Percentiles rank a stretch among this genome's conserved stretches.
These are phyloP conservation scores for Callithrix jacchus DNA, from an alignment of 2,113 vertebrate genomes.

Conservation along the genomic window DNA sequence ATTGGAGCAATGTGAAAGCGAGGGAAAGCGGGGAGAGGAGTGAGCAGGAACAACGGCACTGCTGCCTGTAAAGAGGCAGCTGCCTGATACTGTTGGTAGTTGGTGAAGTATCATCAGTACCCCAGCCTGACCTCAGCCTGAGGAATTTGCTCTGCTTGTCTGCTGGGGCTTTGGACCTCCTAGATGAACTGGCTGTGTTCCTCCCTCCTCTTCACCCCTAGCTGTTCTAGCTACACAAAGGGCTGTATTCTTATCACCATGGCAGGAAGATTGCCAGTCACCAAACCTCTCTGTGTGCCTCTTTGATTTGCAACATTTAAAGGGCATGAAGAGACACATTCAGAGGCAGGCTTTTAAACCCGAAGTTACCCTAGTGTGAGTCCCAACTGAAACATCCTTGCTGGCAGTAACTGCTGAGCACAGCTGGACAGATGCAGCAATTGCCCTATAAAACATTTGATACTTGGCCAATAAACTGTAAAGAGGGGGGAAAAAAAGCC, in stretches of 20 bases:
- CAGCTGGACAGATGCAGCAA: constrained; percentile 54
- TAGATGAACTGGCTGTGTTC: neutral
- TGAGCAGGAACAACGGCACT: neutral
- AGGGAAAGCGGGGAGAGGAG: neutral
- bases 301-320: constrained; percentile 65
- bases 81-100: rapidly evolving
- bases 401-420: constrained; percentile 47
- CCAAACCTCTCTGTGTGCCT: constrained; percentile 18
- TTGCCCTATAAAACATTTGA: constrained; percentile 67
- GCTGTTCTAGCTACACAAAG: constrained; percentile 43
- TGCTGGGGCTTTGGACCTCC: neutral
- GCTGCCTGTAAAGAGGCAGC: neutral
- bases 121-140: neutral
- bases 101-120: neutral
- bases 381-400: constrained; percentile 52
- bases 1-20: neutral
- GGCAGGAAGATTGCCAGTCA: constrained; percentile 48
- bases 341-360: constrained; percentile 57
- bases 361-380: constrained; percentile 49
- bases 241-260: constrained; percentile 33
- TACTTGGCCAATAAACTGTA: constrained; percentile 63
- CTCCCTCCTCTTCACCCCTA: neutral
- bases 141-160: neutral
- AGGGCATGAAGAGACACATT: constrained; percentile 58
- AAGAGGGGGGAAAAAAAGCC: constrained; percentile 62